Conservation (phyloP, 2,113 vertebrate species). For the Beaufortia kweichowensis region DNA sequence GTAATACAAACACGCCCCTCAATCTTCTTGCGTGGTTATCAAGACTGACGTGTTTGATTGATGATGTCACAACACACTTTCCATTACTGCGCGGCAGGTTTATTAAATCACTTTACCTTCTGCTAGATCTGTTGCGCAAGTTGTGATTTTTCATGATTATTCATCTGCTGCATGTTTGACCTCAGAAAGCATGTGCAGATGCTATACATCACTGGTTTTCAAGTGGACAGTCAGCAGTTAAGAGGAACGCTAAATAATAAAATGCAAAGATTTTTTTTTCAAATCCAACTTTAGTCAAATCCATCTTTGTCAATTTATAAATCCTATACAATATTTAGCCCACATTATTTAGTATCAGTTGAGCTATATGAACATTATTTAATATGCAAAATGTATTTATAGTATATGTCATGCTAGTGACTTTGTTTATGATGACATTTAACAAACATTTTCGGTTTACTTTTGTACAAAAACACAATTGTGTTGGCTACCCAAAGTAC, state of each 20-base stretch:
- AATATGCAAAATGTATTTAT: too few relatives aligned
- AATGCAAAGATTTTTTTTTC: too few relatives aligned
- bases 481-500: background rate
- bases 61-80: slow-evolving; percentile 6
- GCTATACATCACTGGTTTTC: background rate
- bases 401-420: too few relatives aligned
- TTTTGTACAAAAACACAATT: background rate
- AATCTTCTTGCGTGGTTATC: background rate
- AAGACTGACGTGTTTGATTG: slow-evolving; percentile 23
- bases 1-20: background rate
- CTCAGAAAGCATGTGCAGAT: background rate
- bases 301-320: too few relatives aligned
- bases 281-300: too few relatives aligned
- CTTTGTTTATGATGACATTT: too few relatives aligned
- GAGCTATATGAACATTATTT: too few relatives aligned
- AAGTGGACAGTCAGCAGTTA: background rate
- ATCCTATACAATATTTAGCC: too few relatives aligned
- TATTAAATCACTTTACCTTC: background rate
- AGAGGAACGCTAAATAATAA: background rate
- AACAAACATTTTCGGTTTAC: too few relatives aligned
- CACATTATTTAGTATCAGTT: too few relatives aligned
- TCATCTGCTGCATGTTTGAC: background rate
- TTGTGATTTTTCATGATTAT: background rate
- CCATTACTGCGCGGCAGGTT: slow-evolving; percentile 4
- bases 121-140: background rate